Conservation (phyloP, 2,888 invertebrate genomes). For the Sinhomidia bicolor region DNA sequence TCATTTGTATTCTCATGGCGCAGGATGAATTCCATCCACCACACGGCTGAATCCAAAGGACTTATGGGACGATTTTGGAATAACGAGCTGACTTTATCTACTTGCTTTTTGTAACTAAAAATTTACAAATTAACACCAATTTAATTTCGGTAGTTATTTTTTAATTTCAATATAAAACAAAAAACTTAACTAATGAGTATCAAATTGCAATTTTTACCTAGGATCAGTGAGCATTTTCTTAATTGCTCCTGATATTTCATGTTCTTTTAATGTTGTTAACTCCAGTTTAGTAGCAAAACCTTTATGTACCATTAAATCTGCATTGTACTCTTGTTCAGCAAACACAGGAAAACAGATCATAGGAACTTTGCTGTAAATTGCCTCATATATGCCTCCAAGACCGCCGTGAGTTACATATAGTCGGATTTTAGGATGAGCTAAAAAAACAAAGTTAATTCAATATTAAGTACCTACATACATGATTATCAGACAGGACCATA, state of each 20-base stretch:
- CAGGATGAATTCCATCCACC: slow-evolving; percentile 59
- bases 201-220: slow-evolving; percentile 45
- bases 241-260: slow-evolving; percentile 66
- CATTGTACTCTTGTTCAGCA: slow-evolving; percentile 78
- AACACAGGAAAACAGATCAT: slow-evolving; percentile 73
- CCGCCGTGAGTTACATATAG: slow-evolving; percentile 77
- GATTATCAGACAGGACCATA: neutral
- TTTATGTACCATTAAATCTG: slow-evolving; percentile 59
- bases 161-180: too few species aligned
- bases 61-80: slow-evolving; percentile 50
- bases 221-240: slow-evolving; percentile 60
- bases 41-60: slow-evolving; percentile 45
- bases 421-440: slow-evolving; percentile 76
- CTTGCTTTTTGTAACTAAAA: slow-evolving; percentile 58
- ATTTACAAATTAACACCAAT: too few species aligned
- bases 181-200: neutral
- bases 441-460: neutral
- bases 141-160: too few species aligned
- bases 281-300: slow-evolving; percentile 73
- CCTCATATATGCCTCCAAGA: slow-evolving; percentile 76
- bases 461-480: too few species aligned
- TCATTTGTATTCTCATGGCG: slow-evolving; percentile 35
- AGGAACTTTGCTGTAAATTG: slow-evolving; percentile 71
- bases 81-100: neutral
- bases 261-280: slow-evolving; percentile 58